These are phyloP conservation scores for Pristis pectinata DNA, from an alignment of 2,797 vertebrate genomes.

Conservation along the genomic window DNA sequence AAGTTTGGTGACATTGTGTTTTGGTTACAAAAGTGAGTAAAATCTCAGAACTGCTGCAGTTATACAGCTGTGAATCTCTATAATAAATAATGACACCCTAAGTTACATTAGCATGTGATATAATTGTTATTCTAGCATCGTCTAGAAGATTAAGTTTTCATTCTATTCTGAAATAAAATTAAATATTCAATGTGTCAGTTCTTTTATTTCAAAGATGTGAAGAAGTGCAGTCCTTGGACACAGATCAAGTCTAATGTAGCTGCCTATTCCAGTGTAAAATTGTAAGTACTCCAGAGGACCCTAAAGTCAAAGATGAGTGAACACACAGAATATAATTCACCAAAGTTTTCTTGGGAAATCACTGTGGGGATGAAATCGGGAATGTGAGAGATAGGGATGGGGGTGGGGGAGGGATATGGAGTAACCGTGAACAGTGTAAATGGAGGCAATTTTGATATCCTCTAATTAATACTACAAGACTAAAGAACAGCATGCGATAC, in stretches of 20 bases:
- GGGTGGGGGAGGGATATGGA: no score
- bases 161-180: neutral
- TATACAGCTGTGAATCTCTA: neutral
- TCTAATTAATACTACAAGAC: no score
- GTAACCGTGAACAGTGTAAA: no score
- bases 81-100: neutral
- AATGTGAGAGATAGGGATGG: no score
- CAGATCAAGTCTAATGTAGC: neutral
- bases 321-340: neutral
- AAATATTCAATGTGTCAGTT: neutral
- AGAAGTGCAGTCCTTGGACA: neutral
- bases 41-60: neutral
- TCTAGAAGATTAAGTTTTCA: neutral
- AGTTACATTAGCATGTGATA: neutral
- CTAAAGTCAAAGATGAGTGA: neutral
- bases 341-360: no score
- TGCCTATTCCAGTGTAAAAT: neutral
- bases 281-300: neutral
- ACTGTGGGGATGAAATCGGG: no score
- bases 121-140: neutral
- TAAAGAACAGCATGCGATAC: no score
- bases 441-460: no score
- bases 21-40: neutral
- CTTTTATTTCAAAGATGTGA: neutral
- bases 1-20: neutral